These are phyloP conservation scores for Diabrotica balteata DNA, from an alignment of 2,888 invertebrate genomes.

Conservation along the genomic window DNA sequence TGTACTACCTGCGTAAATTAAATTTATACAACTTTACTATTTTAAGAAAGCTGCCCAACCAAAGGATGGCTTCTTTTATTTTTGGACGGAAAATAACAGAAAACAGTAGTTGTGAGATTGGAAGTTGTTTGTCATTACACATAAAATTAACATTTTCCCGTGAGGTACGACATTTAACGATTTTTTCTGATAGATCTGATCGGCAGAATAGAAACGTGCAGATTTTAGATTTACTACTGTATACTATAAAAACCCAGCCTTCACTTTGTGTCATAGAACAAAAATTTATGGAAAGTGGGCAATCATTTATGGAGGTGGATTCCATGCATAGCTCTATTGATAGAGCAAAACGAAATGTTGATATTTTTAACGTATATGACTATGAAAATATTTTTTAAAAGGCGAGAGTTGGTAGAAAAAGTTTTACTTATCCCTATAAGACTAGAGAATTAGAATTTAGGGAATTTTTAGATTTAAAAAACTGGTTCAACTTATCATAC, in stretches of 20 bases:
- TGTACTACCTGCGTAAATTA: constrained; percentile 23
- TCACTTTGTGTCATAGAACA: constrained; percentile 2
- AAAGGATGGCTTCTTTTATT: background rate
- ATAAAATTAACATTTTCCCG: constrained; percentile 16
- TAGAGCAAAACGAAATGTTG: constrained; percentile 21
- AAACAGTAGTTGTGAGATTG: constrained; percentile 16
- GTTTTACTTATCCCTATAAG: constrained; percentile 4
- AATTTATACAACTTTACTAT: constrained; percentile 22
- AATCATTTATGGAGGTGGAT: constrained; percentile 28
- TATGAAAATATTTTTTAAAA: too few species aligned
- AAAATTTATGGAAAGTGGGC: constrained; percentile 3
- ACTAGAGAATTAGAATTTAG: constrained; percentile 22
- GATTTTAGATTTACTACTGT: constrained; percentile 18
- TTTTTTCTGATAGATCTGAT: constrained; percentile 8
- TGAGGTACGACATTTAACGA: background rate
- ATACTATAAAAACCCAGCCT: constrained; percentile 19
- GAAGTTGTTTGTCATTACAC: constrained; percentile 16
- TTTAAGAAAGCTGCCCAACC: constrained; percentile 11
- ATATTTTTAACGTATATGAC: constrained; percentile 20
- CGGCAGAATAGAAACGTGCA: constrained; percentile 27
- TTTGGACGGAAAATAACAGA: constrained; percentile 16
- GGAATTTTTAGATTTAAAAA: constrained; percentile 10
- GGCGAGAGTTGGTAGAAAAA: background rate
- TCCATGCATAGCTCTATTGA: constrained; percentile 16
- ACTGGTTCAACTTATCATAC: constrained; percentile 1